Base-by-base conservation (phyloP, 1,140 invertebrate species). In the Macrotrachela quadricornifera region DNA sequence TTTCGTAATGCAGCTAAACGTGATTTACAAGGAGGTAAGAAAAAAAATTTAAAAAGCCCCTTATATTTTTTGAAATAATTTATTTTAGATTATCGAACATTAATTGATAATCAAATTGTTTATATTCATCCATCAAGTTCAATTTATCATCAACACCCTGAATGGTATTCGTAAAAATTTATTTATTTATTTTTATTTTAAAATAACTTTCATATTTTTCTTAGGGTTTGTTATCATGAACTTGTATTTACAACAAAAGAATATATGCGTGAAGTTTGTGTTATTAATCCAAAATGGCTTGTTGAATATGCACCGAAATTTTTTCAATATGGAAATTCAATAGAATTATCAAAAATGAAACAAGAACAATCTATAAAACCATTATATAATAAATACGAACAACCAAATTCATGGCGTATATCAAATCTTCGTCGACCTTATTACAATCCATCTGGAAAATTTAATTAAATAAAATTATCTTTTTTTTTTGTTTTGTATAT, bases 51-150 rank as follows among this genome's bases (percentile, higher is more conserved):
- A n/a, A n/a, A n/a, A n/a, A n/a, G n/a, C n/a, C n/a, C n/a, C n/a
- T n/a, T n/a, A n/a, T n/a, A n/a, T n/a, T n/a, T n/a, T n/a, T n/a
- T n/a, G n/a, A n/a, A n/a, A n/a, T n/a, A n/a, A n/a, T n/a, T n/a
- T n/a, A n/a, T n/a, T n/a, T n/a, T n/a, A n/a, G n/a, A n/a, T n/a
- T 99, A 99, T 66, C 73, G 90, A 50, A 97, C 94, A 0, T 72
- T 97, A 1, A 90, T 96, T 0, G 91, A 97, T 67, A 87, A 85
- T 56, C 91, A 97, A 73, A 85, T 92, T 1, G 91, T 97, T 0
- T 97, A 96, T 63, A 96, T 99, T 64, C 94, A 99, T 76, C 94
- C 94, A 0, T 94, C 87, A 0, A 92, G 85, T 70, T 85, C 91
- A 0, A 70, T 99, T 0, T 99, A 97, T 63, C 94, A 99, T 68